These are phyloP conservation scores for Cyprinodon tularosa DNA, from an alignment of 2,113 vertebrate genomes.

Conservation along the genomic window DNA sequence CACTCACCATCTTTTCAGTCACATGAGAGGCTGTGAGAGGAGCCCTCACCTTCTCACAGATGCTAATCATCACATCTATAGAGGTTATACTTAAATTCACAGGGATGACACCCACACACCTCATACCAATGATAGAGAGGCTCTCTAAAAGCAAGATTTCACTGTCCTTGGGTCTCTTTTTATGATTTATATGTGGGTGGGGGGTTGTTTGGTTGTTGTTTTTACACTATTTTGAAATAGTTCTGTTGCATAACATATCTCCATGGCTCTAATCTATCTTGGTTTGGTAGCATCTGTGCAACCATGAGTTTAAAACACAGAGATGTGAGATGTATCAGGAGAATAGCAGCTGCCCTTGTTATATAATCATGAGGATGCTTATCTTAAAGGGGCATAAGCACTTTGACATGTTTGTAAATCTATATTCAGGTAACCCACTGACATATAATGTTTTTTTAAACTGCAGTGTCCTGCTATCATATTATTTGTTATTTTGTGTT, in stretches of 20 bases:
- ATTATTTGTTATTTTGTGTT: too few relatives aligned
- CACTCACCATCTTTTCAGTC: conserved; percentile 14
- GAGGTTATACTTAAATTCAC: conserved; percentile 24
- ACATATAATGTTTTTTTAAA: too few relatives aligned
- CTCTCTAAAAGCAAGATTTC: conserved; percentile 31
- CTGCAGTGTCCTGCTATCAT: neutral
- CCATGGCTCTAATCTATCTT: conserved; percentile 26
- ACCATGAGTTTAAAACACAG: conserved; percentile 31
- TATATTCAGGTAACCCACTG: too few relatives aligned
- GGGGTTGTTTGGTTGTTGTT: neutral
- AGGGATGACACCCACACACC: conserved; percentile 20
- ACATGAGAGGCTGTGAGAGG: conserved; percentile 31
- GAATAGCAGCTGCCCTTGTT: conserved; percentile 27
- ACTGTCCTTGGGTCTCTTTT: conserved; percentile 35
- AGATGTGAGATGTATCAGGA: conserved; percentile 26
- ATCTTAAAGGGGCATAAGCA: neutral
- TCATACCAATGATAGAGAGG: conserved; percentile 19
- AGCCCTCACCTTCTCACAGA: conserved; percentile 37
- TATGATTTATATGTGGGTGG: neutral
- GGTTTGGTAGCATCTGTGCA: conserved; percentile 38
- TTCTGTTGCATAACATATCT: conserved; percentile 51
- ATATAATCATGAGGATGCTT: conserved; percentile 19
- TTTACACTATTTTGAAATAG: conserved; percentile 53
- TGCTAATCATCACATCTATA: conserved; percentile 47
- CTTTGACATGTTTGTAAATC: too few relatives aligned